These are phyloP conservation scores for Myotis davidii DNA, from an alignment of 2,113 vertebrate genomes.

Conservation along the genomic window DNA sequence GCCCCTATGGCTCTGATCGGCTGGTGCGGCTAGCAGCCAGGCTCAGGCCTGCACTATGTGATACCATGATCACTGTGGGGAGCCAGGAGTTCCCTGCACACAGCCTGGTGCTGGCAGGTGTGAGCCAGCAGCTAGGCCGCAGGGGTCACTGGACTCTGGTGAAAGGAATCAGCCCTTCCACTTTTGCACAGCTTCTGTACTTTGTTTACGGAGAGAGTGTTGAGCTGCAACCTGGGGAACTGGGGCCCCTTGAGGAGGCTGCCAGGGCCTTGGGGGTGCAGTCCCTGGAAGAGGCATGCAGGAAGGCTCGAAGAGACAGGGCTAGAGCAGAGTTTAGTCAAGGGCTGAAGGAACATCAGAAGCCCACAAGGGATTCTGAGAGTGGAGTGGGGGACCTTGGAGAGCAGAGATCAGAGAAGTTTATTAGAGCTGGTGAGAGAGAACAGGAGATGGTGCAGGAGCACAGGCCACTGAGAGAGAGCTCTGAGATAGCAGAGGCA, in stretches of 20 bases:
- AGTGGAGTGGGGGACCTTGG: neutral
- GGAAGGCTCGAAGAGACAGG: slow-evolving; percentile 3
- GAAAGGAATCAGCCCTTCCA: slow-evolving; percentile 85
- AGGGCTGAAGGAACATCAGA: slow-evolving; percentile 11
- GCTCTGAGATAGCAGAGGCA: neutral
- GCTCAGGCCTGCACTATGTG: slow-evolving; percentile 86
- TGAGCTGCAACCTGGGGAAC: slow-evolving; percentile 70
- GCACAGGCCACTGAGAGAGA: neutral
- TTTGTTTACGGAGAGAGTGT: slow-evolving; percentile 86
- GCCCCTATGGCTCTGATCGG: slow-evolving; percentile 77
- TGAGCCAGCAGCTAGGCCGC: slow-evolving; percentile 84
- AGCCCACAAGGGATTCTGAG: neutral
- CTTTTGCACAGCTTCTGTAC: slow-evolving; percentile 89
- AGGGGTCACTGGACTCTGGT: slow-evolving; percentile 74
- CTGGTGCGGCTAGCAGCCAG: slow-evolving; percentile 87
- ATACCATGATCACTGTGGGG: slow-evolving; percentile 86
- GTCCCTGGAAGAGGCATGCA: slow-evolving; percentile 86
- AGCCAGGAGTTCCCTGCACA: slow-evolving; percentile 87
- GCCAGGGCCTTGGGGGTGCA: slow-evolving; percentile 86
- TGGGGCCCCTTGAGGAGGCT: slow-evolving; percentile 83
- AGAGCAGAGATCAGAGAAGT: slow-evolving; percentile 18
- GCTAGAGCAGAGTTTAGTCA: neutral
- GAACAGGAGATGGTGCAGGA: neutral
- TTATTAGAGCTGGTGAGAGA: neutral
- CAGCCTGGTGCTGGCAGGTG: slow-evolving; percentile 89